These are phyloP conservation scores for Hemibagrus wyckioides DNA, from an alignment of 2,113 vertebrate genomes.

Conservation along the genomic window DNA sequence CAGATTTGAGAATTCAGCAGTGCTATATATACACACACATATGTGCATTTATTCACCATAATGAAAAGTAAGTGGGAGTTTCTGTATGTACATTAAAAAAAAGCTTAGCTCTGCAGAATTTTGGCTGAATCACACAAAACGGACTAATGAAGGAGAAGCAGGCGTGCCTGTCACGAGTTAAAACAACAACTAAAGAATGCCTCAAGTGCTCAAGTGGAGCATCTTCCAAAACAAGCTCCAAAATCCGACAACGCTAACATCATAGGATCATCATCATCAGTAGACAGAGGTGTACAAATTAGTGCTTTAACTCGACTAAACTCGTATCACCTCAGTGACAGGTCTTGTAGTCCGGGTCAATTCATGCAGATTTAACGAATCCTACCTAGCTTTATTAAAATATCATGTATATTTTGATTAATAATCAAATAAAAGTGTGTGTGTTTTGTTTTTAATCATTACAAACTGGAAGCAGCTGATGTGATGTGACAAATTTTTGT, in stretches of 20 bases:
- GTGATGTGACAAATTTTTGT: neutral
- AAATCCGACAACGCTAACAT: neutral
- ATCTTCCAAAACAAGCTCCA: neutral
- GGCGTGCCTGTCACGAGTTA: neutral
- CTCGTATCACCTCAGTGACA: neutral
- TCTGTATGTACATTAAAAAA: conserved; percentile 10
- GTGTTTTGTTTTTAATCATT: neutral
- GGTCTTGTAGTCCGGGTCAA: neutral
- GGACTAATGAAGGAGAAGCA: conserved; percentile 15
- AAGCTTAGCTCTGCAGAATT: conserved; percentile 32
- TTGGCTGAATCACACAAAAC: conserved; percentile 49
- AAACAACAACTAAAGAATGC: conserved; percentile 19
- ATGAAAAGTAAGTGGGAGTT: conserved; percentile 12
- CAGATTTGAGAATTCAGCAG: neutral
- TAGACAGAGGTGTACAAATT: neutral
- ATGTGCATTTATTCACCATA: conserved; percentile 22
- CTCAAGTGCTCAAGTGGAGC: neutral
- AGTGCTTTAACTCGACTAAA: neutral
- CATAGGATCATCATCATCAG: neutral
- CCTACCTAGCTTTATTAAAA: neutral
- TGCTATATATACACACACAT: neutral
- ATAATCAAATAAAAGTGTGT: neutral
- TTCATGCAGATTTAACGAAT: neutral
- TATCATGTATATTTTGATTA: neutral
- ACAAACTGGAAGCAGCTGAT: neutral